Base-by-base conservation (phyloP, 1,140 invertebrate genomes). In the Patella vulgata region DNA sequence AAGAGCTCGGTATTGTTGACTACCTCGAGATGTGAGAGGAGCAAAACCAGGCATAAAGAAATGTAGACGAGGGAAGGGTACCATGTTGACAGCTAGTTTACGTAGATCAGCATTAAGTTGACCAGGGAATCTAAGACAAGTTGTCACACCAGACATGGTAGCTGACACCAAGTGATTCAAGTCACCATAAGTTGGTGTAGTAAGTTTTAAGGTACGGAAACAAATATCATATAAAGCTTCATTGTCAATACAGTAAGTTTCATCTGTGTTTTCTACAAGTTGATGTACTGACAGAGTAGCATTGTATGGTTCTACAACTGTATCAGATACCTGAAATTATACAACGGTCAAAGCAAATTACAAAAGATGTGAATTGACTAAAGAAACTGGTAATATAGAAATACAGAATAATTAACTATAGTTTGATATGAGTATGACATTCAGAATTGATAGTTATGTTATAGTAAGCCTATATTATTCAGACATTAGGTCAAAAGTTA, bases 11-110 rank as follows among this genome's bases (percentile, higher is more conserved):
- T 66, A 66, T 60, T 57, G 39, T 85, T 88, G 21, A 87, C 77
- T 67, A 86, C 87, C 17, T 84, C 28, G 81, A 21, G 89, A 88
- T 28, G 88, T 88, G 3, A 91, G 72, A 0, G 90, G 90, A 3
- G 90, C 90, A 73, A 90, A 90, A 8, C 91, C 91, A 0, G 91
- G 90, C 89, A 95, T 95, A 83, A 96, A 97, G 89, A 97, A 97
- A 84, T 97, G 95, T 17, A 97, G 88, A 77, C 95, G 90, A 25
- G 95, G 95, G 77, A 88, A 97, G 51, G 95, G 95, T 43, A 97
- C 95, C 95, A 97, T 97, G 85, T 98, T 97, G 19, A 98, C 96
- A 30, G 96, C 96, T 67, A 98, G 73, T 87, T 98, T 98, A 55
- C 96, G 88, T 42, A 98, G 86, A 87, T 98, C 96, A 48, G 96